Evolutionary conservation across 2,888 invertebrate species (phyloP).

Genomic region (Noctua pronuba): DNA sequence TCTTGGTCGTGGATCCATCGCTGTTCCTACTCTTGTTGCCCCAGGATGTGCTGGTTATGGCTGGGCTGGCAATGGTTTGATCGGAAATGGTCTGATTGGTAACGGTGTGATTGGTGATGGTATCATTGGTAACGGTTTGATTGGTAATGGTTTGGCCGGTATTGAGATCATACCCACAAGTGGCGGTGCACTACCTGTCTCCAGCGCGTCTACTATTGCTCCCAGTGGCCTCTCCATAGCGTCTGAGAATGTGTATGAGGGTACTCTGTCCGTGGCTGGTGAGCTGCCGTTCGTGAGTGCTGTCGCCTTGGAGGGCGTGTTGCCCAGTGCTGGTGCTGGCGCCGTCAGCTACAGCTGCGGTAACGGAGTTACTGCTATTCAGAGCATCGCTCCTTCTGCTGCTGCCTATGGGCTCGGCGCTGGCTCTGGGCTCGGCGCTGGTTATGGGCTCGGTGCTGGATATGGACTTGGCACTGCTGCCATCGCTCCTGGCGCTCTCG

Average conservation of each 20-base stretch:
- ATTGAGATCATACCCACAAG: constrained; percentile 36
- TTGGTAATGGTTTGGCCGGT: constrained; percentile 3
- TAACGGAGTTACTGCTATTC: not conserved
- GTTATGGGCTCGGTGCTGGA: not conserved
- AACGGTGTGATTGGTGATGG: not conserved
- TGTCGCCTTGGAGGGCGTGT: constrained; percentile 31
- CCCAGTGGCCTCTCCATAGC: constrained; percentile 54
- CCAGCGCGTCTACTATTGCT: constrained; percentile 45
- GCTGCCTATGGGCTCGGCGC: not conserved
- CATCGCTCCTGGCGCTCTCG: not conserved
- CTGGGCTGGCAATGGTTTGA: not conserved
- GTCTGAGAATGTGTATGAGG: constrained; percentile 60
- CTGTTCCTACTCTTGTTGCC: not conserved
- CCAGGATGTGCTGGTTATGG: not conserved
- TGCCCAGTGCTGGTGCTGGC: constrained; percentile 41
- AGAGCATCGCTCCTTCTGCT: not conserved
- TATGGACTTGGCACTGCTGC: not conserved
- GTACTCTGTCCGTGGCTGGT: constrained; percentile 42
- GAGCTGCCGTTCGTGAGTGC: constrained; percentile 56
- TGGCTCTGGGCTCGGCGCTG: not conserved
- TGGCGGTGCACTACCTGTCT: constrained; percentile 52
- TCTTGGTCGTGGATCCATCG: constrained; percentile 1
- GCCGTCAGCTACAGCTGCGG: not conserved
- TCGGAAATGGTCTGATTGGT: not conserved
- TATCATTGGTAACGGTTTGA: not conserved